Conservation (phyloP, 2,113 vertebrate genomes). For the Synchiropus splendidus region DNA sequence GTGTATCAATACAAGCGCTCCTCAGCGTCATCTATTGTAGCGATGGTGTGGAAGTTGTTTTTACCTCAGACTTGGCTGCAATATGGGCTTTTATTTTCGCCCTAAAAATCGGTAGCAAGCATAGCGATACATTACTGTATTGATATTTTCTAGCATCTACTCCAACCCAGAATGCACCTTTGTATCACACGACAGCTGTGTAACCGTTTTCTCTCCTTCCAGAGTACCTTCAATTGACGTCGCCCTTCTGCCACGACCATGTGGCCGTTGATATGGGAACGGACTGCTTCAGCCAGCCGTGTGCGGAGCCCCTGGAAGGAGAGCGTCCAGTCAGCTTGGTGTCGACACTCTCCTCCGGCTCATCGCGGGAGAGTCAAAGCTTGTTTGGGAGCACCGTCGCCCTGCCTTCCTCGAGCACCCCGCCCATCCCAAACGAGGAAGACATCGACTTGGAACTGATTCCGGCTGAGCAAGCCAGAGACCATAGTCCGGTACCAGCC, state of each 20-base stretch:
- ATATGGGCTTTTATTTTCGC: no score
- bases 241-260: conserved; percentile 66
- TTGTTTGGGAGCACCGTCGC: conserved; percentile 64
- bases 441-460: conserved; percentile 65
- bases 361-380: conserved; percentile 62
- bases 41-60: no score
- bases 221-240: conserved; percentile 70
- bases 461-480: conserved; percentile 31
- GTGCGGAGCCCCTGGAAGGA: conserved; percentile 52
- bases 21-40: no score
- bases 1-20: no score
- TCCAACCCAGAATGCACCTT: no score
- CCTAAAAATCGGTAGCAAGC: no score
- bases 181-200: no score
- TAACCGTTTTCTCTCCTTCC: background rate
- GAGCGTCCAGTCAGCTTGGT: conserved; percentile 69
- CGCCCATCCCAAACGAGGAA: conserved; percentile 35
- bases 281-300: conserved; percentile 51
- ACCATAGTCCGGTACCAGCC: conserved; percentile 21
- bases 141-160: no score
- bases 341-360: conserved; percentile 70
- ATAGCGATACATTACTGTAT: no score
- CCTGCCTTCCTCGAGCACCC: conserved; percentile 42
- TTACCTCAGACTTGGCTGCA: no score
- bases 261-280: conserved; percentile 36